Evolutionary conservation across 2,113 vertebrate genomes (phyloP).

Genomic region (Nesoenas mayeri): DNA sequence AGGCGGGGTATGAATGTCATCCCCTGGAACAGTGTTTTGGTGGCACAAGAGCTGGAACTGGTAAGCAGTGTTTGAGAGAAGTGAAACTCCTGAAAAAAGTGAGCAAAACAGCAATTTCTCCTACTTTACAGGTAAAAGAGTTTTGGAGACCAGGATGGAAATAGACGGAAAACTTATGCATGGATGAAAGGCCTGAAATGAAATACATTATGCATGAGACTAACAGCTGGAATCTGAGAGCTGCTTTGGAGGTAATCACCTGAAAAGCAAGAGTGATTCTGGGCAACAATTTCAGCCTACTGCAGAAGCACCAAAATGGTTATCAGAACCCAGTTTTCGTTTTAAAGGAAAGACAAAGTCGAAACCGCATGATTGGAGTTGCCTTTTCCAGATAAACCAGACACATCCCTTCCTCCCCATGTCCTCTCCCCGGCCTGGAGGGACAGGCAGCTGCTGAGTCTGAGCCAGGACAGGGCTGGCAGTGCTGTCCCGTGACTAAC

Average conservation of each 20-base stretch:
- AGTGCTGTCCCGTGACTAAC: background rate
- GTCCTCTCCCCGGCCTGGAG: background rate
- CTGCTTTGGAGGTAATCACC: slow-evolving; percentile 55
- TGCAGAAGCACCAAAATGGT: background rate
- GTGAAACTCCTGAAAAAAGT: background rate
- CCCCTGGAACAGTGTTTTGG: background rate
- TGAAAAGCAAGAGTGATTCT: slow-evolving; percentile 37
- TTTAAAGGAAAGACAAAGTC: background rate
- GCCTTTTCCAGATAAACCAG: background rate
- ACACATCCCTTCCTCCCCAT: background rate
- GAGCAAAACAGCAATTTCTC: background rate
- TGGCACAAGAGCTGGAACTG: background rate
- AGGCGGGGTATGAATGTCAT: background rate
- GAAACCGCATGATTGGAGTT: background rate
- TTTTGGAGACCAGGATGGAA: slow-evolving; percentile 17
- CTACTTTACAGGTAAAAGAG: background rate
- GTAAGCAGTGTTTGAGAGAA: background rate
- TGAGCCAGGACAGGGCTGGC: background rate
- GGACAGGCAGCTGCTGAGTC: background rate
- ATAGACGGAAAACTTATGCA: slow-evolving; percentile 54
- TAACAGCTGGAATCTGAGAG: slow-evolving; percentile 64
- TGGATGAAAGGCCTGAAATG: slow-evolving; percentile 64
- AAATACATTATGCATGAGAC: slow-evolving; percentile 71
- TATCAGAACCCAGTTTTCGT: background rate
- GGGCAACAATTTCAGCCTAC: background rate